phyloP scores from a whole-genome alignment of 2,888 invertebrate species.

The Diarsia rubi region DNA sequence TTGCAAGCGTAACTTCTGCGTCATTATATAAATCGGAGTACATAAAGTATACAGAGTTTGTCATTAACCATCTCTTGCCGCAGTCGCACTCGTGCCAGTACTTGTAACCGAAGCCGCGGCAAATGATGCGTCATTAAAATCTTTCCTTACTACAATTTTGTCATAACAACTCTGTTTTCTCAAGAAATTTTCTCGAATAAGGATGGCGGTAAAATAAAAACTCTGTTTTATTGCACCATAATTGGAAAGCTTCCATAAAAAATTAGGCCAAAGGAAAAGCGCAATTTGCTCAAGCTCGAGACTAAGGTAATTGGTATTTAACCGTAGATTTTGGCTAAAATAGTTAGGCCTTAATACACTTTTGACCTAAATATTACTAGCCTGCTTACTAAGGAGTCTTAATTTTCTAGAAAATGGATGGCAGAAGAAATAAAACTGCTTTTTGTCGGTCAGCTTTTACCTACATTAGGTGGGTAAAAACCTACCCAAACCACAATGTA shows the following conservation, averaged over 20 bases:
- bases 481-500: neutral
- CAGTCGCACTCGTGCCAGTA: conserved; percentile 6
- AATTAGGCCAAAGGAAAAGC: neutral
- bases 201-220: conserved; percentile 13
- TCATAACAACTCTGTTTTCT: conserved; percentile 34
- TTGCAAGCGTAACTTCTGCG: conserved; percentile 22
- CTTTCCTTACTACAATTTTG: conserved; percentile 40
- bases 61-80: conserved; percentile 47
- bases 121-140: conserved; percentile 66
- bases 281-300: conserved; percentile 13
- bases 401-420: neutral
- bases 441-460: neutral
- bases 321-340: neutral
- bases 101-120: conserved; percentile 38
- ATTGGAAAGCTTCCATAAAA: conserved; percentile 17
- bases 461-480: neutral
- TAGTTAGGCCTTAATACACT: neutral
- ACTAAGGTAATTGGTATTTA: neutral
- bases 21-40: conserved; percentile 20
- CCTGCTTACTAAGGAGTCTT: neutral
- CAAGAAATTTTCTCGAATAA: conserved; percentile 23
- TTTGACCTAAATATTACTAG: neutral
- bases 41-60: conserved; percentile 20
- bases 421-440: neutral
- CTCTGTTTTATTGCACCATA: neutral